Evolutionary conservation across 2,113 vertebrate genomes (phyloP), one percentile per base, ranked within the genome.

Genomic region (Riparia riparia): DNA sequence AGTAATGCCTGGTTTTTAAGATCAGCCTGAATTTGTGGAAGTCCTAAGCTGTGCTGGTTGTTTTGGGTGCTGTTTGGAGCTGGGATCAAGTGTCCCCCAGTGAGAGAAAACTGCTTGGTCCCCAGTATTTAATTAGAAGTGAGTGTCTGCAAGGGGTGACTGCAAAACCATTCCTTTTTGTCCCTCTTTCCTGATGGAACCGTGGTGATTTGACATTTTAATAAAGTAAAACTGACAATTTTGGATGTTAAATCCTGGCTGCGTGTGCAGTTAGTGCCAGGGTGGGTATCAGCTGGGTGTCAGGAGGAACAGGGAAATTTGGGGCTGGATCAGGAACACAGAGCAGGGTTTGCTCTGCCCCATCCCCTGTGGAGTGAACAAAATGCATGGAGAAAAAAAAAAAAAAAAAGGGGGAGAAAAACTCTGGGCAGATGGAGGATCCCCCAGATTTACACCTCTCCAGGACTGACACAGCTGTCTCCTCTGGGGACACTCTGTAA

Each of bases 331-430:
- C 65, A 32, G 39, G 13, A 22, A 0, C 45, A 4, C 19, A 21
- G n/a, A 58, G 15, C 15, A 14, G 39, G n/a, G 12, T 73, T 89
- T 80, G 31, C 41, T 60, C 18, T 65, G 14, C 49, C 53, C 47
- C 26, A 0, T 22, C 26, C 37, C 37, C 9, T 8, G 37, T 37
- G 57, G 22, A 37, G 14, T 0, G 49, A n/a, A 8, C 16, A 44
- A 54, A 79, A 50, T 10, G 9, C 6, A 0, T 1, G 25, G 63
- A 24, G 10, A 0, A 0, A 29, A 37, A 37, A 9, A 37, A 37
- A 37, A 37, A 37, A 37, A 37, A 37, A 37, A 54, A 31, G 15
- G 29, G 66, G 53, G 57, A 68, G 57, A 34, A 42, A 44, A 42
- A 44, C n/a, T 45, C 17, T 61, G 37, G 50, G 66, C 15, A 47